phyloP scores from a whole-genome alignment of 2,888 invertebrate species.

The Oscheius myriophilus region DNA sequence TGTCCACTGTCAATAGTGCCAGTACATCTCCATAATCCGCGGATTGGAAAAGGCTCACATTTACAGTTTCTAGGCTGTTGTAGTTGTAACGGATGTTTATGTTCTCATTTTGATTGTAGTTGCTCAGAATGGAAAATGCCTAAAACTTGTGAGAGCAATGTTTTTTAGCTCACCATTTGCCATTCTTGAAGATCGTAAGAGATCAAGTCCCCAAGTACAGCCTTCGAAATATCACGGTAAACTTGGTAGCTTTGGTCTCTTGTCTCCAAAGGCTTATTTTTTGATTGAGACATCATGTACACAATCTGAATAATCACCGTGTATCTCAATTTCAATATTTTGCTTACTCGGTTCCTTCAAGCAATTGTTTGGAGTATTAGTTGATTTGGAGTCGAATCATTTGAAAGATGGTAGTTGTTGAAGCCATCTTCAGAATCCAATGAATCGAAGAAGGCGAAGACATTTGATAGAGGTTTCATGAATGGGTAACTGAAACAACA shows the following conservation, averaged over 20 bases:
- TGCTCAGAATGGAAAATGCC: too few relatives aligned
- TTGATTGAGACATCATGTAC: constrained; percentile 9
- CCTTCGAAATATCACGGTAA: constrained; percentile 4
- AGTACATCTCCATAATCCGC: too few relatives aligned
- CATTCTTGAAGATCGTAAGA: constrained; percentile 1
- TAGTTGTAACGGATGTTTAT: too few relatives aligned
- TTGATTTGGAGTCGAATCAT: constrained; percentile 9
- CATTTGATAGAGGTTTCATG: constrained; percentile 13
- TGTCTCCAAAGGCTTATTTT: not conserved
- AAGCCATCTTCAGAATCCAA: constrained; percentile 12
- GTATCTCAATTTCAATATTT: too few relatives aligned
- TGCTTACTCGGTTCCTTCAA: constrained; percentile 21
- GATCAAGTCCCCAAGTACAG: constrained; percentile 16
- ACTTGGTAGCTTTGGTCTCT: constrained; percentile 7
- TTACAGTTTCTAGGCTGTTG: too few relatives aligned
- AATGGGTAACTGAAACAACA: not conserved
- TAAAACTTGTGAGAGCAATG: too few relatives aligned
- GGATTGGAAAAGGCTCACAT: too few relatives aligned
- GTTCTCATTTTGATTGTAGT: too few relatives aligned
- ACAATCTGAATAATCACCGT: not conserved
- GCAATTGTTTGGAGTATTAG: constrained; percentile 5
- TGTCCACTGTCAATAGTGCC: too few relatives aligned
- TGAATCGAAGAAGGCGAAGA: constrained; percentile 12
- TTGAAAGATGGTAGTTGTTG: constrained; percentile 1
- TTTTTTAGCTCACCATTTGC: not conserved